Conservation (phyloP, 2,888 invertebrate genomes). For the Ophion obscuratus region DNA sequence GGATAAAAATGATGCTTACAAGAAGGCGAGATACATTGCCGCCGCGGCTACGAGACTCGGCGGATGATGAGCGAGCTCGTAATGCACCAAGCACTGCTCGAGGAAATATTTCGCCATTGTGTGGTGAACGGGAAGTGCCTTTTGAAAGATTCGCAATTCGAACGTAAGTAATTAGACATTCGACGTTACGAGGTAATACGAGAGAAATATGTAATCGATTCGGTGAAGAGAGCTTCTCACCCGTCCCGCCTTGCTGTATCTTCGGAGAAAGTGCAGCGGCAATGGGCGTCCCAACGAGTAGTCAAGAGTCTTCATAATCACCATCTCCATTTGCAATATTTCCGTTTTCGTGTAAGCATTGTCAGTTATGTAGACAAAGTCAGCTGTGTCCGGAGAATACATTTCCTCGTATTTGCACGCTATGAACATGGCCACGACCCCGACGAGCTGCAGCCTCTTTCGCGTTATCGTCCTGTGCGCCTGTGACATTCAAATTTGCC, state of each 20-base stretch:
- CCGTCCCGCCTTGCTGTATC: constrained; percentile 87
- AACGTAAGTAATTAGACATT: not conserved
- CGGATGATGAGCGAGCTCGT: constrained; percentile 90
- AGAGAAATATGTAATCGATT: not conserved
- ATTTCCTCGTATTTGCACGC: constrained; percentile 98
- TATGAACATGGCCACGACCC: constrained; percentile 94
- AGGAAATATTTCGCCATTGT: constrained; percentile 95
- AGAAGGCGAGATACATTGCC: constrained; percentile 90
- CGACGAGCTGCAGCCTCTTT: constrained; percentile 93
- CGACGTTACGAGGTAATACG: not conserved
- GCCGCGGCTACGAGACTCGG: constrained; percentile 95
- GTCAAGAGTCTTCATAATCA: constrained; percentile 90
- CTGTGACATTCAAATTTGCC: constrained; percentile 82
- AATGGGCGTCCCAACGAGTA: constrained; percentile 94
- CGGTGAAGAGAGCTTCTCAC: constrained; percentile 72
- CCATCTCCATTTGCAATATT: constrained; percentile 92
- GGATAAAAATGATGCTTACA: constrained; percentile 79
- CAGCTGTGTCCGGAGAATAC: constrained; percentile 93
- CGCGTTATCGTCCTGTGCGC: constrained; percentile 87
- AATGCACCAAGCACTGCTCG: constrained; percentile 93
- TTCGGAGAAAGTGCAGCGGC: constrained; percentile 94
- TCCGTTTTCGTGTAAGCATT: constrained; percentile 92
- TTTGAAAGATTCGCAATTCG: not conserved
- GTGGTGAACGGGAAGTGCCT: constrained; percentile 89
- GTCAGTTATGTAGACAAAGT: constrained; percentile 97